A percentile compares a stretch with the other conserved stretches of the same genome.
Evolutionary conservation across 2,888 invertebrate species (phyloP).

Genomic region (Limnephilus rhombicus): DNA sequence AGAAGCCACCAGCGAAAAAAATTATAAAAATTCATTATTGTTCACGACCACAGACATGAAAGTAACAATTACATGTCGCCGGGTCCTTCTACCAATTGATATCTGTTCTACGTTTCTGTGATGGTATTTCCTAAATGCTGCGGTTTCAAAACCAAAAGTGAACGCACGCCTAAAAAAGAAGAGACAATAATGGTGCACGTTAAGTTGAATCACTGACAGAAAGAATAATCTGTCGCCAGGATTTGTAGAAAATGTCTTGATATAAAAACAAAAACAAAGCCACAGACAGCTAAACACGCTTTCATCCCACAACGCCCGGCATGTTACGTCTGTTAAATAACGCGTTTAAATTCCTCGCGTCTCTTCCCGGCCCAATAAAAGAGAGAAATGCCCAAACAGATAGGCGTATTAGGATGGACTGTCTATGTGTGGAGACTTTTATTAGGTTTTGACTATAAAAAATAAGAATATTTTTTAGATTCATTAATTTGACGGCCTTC

Average conservation of each 20-base stretch:
- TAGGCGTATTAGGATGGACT: background rate
- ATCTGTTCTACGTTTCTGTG: background rate
- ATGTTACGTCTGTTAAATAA: background rate
- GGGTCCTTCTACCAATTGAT: background rate
- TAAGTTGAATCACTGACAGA: background rate
- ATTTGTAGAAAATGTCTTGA: background rate
- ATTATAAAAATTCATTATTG: background rate
- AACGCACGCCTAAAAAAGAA: background rate
- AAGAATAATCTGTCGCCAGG: background rate
- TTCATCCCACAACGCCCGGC: background rate
- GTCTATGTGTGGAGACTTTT: background rate
- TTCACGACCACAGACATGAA: too few species aligned
- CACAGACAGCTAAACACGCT: background rate
- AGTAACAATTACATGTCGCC: too few species aligned
- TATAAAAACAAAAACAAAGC: background rate
- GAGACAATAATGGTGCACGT: background rate
- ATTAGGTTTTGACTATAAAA: too few species aligned
- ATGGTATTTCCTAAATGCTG: background rate
- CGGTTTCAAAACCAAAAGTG: background rate
- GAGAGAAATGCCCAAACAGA: background rate
- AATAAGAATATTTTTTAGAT: too few species aligned
- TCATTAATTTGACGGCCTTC: too few species aligned
- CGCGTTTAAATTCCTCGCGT: constrained; percentile 1
- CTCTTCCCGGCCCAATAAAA: background rate
- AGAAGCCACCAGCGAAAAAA: background rate